These are phyloP conservation scores for Conger conger DNA, from an alignment of 2,113 vertebrate species.

Conservation along the genomic window DNA sequence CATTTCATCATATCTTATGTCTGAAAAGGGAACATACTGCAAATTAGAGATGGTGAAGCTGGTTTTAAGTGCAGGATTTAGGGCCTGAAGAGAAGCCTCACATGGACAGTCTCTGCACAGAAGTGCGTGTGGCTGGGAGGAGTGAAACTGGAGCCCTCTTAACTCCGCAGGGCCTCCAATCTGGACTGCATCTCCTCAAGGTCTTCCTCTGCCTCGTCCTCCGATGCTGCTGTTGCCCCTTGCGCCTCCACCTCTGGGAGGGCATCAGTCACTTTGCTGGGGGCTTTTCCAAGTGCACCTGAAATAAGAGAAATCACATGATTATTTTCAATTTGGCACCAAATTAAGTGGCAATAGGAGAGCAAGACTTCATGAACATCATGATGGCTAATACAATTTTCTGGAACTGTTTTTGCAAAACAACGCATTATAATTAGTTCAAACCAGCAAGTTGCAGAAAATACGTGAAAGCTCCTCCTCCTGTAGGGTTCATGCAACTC, in stretches of 20 bases:
- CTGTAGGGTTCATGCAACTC: neutral
- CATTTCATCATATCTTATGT: neutral
- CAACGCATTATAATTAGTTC: neutral
- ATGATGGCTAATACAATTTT: too few relatives aligned
- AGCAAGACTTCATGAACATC: neutral
- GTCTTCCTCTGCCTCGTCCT: slow-evolving; percentile 85
- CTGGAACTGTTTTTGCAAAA: neutral
- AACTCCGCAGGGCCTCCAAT: slow-evolving; percentile 89
- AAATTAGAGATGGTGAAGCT: neutral
- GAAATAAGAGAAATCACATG: slow-evolving; percentile 31
- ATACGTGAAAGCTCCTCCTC: neutral
- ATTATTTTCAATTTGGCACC: neutral
- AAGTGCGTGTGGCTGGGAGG: neutral
- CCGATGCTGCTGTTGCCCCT: slow-evolving; percentile 77
- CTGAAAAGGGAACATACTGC: neutral
- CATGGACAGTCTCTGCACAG: slow-evolving; percentile 47
- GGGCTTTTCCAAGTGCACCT: slow-evolving; percentile 97
- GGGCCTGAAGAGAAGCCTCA: neutral
- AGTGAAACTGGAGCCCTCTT: slow-evolving; percentile 46
- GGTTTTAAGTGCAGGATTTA: slow-evolving; percentile 14
- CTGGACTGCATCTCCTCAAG: slow-evolving; percentile 95
- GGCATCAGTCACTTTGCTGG: slow-evolving; percentile 90
- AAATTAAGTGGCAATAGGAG: neutral
- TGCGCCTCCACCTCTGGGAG: slow-evolving; percentile 77
- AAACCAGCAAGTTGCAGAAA: neutral